Evolutionary conservation across 2,888 invertebrate species (phyloP).

Genomic region (Scaptomyza cyrtandrae): DNA sequence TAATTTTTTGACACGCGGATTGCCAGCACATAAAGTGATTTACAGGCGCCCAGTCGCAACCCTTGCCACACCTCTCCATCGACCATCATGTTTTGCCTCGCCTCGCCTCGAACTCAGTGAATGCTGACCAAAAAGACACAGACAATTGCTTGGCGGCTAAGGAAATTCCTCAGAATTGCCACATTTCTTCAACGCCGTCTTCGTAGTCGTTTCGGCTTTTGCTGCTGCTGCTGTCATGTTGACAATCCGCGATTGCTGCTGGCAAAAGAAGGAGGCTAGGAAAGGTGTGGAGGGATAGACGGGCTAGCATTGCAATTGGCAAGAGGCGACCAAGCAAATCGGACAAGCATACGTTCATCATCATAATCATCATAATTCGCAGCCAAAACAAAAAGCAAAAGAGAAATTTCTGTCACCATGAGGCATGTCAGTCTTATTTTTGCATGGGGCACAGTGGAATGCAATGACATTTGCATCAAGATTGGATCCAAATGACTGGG

Average conservation of each 20-base stretch:
- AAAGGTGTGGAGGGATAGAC: background rate
- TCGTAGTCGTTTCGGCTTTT: conserved; percentile 10
- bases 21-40: conserved; percentile 63
- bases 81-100: background rate
- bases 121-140: conserved; percentile 31
- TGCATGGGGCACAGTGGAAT: conserved; percentile 45
- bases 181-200: conserved; percentile 42
- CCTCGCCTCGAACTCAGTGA: conserved; percentile 13
- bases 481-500: background rate
- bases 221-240: conserved; percentile 49
- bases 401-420: conserved; percentile 43
- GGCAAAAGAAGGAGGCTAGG: background rate
- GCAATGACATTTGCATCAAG: background rate
- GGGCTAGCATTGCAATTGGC: conserved; percentile 58
- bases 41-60: conserved; percentile 46
- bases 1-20: conserved; percentile 78
- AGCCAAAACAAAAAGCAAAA: conserved; percentile 52
- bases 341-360: conserved; percentile 80
- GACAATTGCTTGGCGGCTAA: conserved; percentile 67
- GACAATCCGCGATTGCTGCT: conserved; percentile 52
- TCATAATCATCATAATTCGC: conserved; percentile 83
- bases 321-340: conserved; percentile 67
- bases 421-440: conserved; percentile 32
- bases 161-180: conserved; percentile 65
- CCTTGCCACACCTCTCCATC: background rate